These are phyloP conservation scores for Argyresthia albistria DNA, from an alignment of 2,888 invertebrate species.

Conservation along the genomic window DNA sequence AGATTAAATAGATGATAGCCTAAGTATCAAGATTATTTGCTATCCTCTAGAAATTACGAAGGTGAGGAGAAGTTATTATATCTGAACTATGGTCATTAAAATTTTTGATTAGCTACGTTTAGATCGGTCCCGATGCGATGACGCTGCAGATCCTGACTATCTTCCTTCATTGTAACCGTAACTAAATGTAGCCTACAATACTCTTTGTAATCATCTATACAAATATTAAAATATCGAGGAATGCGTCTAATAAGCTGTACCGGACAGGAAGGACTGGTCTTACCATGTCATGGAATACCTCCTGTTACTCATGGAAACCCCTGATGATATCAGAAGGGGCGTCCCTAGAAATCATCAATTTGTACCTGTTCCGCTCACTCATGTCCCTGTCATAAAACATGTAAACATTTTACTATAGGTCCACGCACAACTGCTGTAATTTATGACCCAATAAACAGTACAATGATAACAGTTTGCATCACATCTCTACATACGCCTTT, in stretches of 20 bases:
- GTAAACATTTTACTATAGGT: no score
- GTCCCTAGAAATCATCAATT: no score
- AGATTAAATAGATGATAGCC: not conserved
- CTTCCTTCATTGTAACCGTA: slow-evolving; percentile 60
- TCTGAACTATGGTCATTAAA: slow-evolving; percentile 71
- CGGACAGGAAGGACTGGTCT: no score
- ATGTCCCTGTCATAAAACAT: no score
- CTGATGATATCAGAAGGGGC: no score
- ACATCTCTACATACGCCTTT: slow-evolving; percentile 17
- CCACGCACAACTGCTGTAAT: not conserved
- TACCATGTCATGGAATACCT: no score
- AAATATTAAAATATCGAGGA: slow-evolving; percentile 53
- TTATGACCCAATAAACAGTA: slow-evolving; percentile 3
- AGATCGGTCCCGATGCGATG: slow-evolving; percentile 68
- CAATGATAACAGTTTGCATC: slow-evolving; percentile 4
- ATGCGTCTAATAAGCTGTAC: slow-evolving; percentile 23
- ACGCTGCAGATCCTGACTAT: slow-evolving; percentile 51
- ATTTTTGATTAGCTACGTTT: slow-evolving; percentile 69
- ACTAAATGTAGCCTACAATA: slow-evolving; percentile 52
- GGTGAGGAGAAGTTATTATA: slow-evolving; percentile 65
- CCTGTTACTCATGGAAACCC: no score
- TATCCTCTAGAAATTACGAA: slow-evolving; percentile 12
- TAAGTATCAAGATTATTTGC: slow-evolving; percentile 28
- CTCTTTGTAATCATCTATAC: slow-evolving; percentile 42
- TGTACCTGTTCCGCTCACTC: no score